Percentiles rank a stretch among this genome's conserved stretches.
phyloP scores from a whole-genome alignment of 2,113 vertebrate genomes.

The Pseudorectes ferrugineus region DNA sequence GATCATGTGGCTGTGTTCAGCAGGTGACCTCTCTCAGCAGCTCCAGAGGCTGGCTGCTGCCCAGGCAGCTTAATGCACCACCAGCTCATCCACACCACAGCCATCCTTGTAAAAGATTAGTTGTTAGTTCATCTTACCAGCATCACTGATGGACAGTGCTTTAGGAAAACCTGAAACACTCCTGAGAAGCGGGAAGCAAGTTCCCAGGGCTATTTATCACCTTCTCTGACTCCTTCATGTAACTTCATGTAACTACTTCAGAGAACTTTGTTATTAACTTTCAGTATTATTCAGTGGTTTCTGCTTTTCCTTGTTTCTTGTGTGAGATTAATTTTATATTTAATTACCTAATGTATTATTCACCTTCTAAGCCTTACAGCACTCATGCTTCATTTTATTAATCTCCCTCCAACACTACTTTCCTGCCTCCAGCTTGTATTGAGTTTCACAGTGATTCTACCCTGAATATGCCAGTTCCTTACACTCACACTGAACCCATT shows the following conservation, averaged over 20 bases:
- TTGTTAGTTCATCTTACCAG: not conserved
- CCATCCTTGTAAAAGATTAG: rapidly evolving
- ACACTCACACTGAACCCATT: not conserved
- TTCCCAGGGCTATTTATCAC: not conserved
- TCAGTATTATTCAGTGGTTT: not conserved
- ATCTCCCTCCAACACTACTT: not conserved
- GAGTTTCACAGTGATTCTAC: not conserved
- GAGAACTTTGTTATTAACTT: not conserved
- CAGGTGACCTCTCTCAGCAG: not conserved
- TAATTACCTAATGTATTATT: not conserved
- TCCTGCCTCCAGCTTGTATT: not conserved
- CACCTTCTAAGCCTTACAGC: not conserved
- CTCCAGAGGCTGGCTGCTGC: not conserved
- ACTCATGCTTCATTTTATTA: not conserved
- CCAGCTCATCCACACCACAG: not conserved
- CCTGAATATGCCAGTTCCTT: not conserved
- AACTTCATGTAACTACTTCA: not conserved
- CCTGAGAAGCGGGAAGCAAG: not conserved
- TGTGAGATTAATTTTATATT: not conserved
- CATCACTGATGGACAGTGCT: not conserved
- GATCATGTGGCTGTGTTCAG: rapidly evolving
- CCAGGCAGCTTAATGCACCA: rapidly evolving
- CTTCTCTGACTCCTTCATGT: not conserved
- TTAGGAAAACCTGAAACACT: not conserved
- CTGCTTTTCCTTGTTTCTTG: not conserved